Evolutionary conservation across 2,888 invertebrate species (phyloP), one percentile per base, ranked within the genome.

Genomic region (Melitaea athalia): DNA sequence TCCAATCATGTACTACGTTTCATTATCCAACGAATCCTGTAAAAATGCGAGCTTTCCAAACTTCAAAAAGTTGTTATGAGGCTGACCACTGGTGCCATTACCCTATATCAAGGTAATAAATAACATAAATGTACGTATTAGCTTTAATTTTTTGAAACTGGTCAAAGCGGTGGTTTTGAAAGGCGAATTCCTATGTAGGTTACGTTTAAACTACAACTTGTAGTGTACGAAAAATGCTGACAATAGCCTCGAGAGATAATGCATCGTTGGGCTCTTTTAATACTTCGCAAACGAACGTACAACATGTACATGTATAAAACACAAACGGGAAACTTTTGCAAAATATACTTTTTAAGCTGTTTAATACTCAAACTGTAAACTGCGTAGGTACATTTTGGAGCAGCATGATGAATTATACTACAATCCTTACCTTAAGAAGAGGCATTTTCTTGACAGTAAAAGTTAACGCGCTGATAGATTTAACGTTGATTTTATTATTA

Each of bases 211-310:
- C 53, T 42, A 8, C 42, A 55, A 55, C 42, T 68, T 64, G 55
- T 60, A 43, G 59, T 64, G 38, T 47, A 61, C 49, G 47, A 64
- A 52, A 60, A 68, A 64, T 60, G 42, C 49, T 64, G 60, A 61
- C 68, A 64, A 68, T 61, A 55, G 60, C 55, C 55, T 11, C 60
- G 55, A 24, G 60, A 64, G 47, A 55, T 64, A 49, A 61, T 47
- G 47, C 64, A 49, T 60, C 17, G 64, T 57, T 49, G 60, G 64
- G 55, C 43, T 61, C 68, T 65, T 59, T 65, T 52, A 15, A 4
- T 61, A 49, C 49, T 64, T 68, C 61, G 33, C 12, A 33, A n/a
- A n/a, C 7, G n/a, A 11, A 55, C 4, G 6, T 3, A 33, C 24
- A 5, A 31, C 14, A 31, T 3, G 31, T 31, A 7, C n/a, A n/a